Evolutionary conservation across 2,888 invertebrate genomes (phyloP).

Genomic region (Minunthozetes semirufus): DNA sequence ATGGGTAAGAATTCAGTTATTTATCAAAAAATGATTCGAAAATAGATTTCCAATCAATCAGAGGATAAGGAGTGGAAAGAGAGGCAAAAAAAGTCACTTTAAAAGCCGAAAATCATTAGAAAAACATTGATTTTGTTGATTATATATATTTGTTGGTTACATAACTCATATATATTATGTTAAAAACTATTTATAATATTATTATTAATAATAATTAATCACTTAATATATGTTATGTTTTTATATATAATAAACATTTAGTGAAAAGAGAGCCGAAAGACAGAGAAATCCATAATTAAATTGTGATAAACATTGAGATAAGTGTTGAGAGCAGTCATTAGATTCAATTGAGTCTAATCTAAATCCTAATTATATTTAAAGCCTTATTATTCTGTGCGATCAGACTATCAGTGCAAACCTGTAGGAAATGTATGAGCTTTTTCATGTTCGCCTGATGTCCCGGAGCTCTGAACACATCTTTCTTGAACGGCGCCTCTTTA

Average conservation of each 20-base stretch:
- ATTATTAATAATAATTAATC: background rate
- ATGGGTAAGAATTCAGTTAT: no score
- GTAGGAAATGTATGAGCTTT: constrained; percentile 80
- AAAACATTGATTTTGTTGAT: no score
- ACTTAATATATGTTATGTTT: background rate
- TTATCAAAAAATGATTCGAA: background rate
- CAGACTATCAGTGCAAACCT: constrained; percentile 46
- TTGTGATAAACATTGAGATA: constrained; percentile 3
- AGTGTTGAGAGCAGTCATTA: background rate
- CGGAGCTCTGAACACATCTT: constrained; percentile 89
- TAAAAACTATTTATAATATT: background rate
- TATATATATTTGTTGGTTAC: no score
- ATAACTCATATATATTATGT: no score
- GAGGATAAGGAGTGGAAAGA: no score
- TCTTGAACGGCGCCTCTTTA: constrained; percentile 85
- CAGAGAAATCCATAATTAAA: background rate
- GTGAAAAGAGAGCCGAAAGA: background rate
- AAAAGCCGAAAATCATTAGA: no score
- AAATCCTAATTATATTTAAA: background rate
- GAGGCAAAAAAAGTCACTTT: no score
- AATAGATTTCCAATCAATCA: no score
- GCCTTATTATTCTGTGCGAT: background rate
- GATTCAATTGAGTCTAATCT: background rate
- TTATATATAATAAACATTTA: background rate
- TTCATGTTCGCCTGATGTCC: constrained; percentile 93